phyloP scores from a whole-genome alignment of 2,888 invertebrate species.

The Lamproptera curius region DNA sequence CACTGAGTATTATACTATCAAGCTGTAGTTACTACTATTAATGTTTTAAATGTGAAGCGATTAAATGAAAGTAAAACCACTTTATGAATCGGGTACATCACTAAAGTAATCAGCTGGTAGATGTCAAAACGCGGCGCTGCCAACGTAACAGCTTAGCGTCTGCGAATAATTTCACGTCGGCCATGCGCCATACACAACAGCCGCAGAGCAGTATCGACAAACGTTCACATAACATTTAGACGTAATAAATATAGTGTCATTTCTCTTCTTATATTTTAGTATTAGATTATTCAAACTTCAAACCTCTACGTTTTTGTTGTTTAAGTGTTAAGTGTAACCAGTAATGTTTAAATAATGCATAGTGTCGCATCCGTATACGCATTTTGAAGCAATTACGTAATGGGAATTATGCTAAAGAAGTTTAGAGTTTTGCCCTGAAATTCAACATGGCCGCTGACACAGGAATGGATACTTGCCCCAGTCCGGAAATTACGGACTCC shows the following conservation, averaged over 20 bases:
- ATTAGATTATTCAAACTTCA: conserved; percentile 60
- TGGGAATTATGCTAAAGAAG: conserved; percentile 78
- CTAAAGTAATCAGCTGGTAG: conserved; percentile 68
- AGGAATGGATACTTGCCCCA: conserved; percentile 96
- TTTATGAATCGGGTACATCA: conserved; percentile 30
- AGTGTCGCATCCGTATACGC: conserved; percentile 68
- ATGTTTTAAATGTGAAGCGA: not conserved
- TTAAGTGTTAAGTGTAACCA: conserved; percentile 70
- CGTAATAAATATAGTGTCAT: conserved; percentile 70
- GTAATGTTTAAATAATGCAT: conserved; percentile 61
- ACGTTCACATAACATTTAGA: conserved; percentile 75
- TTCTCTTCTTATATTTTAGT: conserved; percentile 68
- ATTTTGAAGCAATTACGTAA: conserved; percentile 75
- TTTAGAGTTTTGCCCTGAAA: conserved; percentile 77
- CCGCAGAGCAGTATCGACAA: conserved; percentile 71
- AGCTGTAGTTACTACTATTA: too few relatives aligned
- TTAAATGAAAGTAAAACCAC: not conserved
- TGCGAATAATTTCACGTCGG: conserved; percentile 58
- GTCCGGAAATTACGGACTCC: conserved; percentile 94
- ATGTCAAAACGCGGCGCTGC: conserved; percentile 58
- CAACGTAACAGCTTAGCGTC: conserved; percentile 47
- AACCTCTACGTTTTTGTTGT: conserved; percentile 62
- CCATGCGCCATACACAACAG: conserved; percentile 62
- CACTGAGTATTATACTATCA: too few relatives aligned
- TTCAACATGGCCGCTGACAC: conserved; percentile 94